These are phyloP conservation scores for Gadus macrocephalus DNA, from an alignment of 2,113 vertebrate genomes.

Conservation along the genomic window DNA sequence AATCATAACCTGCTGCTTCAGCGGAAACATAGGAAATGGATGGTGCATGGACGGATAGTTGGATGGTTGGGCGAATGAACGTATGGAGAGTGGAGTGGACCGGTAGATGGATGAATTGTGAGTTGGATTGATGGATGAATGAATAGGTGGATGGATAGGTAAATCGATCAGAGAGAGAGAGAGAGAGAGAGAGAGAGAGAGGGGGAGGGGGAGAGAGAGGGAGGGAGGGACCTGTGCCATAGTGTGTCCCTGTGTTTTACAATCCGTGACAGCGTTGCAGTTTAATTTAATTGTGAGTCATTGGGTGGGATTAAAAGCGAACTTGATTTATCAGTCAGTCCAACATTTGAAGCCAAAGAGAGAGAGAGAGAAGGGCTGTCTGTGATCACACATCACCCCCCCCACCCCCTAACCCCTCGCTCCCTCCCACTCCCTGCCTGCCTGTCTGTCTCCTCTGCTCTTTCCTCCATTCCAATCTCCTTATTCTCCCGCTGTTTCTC, in stretches of 20 bases:
- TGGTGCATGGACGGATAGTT: neutral
- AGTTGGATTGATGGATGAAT: neutral
- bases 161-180: neutral
- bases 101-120: neutral
- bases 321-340: conserved; percentile 63
- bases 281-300: conserved; percentile 66
- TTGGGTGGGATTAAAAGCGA: conserved; percentile 67
- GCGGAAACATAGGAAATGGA: neutral
- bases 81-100: neutral
- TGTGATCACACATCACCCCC: neutral
- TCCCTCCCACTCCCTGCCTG: neutral
- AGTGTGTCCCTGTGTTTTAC: conserved; percentile 4
- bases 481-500: neutral
- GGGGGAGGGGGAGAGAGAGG: neutral
- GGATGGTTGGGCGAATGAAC: too few relatives aligned
- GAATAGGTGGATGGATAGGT: neutral
- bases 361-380: conserved; percentile 16
- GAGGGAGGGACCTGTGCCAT: neutral
- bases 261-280: conserved; percentile 16
- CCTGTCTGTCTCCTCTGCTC: neutral
- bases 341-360: conserved; percentile 26
- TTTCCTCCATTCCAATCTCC: neutral
- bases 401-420: neutral
- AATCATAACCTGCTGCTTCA: too few relatives aligned
- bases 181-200: neutral